Evolutionary conservation across 2,797 vertebrate species (phyloP), one percentile per base, ranked within the genome.

Genomic region (Enteromius argenteus): DNA sequence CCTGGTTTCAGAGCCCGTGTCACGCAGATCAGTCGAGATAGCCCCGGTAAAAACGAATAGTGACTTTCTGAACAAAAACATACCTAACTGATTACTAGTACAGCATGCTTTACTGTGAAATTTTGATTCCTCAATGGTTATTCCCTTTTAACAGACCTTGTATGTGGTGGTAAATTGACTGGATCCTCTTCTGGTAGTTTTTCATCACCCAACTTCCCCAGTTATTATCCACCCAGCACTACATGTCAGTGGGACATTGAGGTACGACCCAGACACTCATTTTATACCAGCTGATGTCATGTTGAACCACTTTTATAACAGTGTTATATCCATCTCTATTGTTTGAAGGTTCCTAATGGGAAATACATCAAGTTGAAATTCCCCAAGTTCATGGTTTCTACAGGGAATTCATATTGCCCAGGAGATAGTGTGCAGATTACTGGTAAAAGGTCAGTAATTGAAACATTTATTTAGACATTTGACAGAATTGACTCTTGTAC

Each of bases 351-450:
- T 35, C 92, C 96, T 19, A 0, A 0, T 0, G 84, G 83, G 0
- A 95, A 93, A 79, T 91, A 82, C 0, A 96, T 98, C 86, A 98
- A 97, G 89, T 64, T 99, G 86, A 91, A 91, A 0, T 99, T 99
- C 92, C 93, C 89, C 3, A 89, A 90, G 88, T 98, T 99, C 91
- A 95, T 95, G 9, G 68, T 99, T 89, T 85, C 92, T 11, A 94
- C 97, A 53, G 93, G 94, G 0, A 91, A 90, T 0, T 68, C 88
- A 58, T 39, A 39, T 0, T 99, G 97, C 88, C 5, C 30, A 68
- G 98, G 97, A 87, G 98, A 99, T 93, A 98, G 96, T 0, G 96
- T 99, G 87, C 76, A 94, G 83, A 60, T 99, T 90, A 94, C 96
- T 0, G 86, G 53, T 37, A 84, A 86, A 23, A 85, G 79, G 88